Base-by-base conservation (phyloP, 2,888 invertebrate species). In the Plusia festucae region DNA sequence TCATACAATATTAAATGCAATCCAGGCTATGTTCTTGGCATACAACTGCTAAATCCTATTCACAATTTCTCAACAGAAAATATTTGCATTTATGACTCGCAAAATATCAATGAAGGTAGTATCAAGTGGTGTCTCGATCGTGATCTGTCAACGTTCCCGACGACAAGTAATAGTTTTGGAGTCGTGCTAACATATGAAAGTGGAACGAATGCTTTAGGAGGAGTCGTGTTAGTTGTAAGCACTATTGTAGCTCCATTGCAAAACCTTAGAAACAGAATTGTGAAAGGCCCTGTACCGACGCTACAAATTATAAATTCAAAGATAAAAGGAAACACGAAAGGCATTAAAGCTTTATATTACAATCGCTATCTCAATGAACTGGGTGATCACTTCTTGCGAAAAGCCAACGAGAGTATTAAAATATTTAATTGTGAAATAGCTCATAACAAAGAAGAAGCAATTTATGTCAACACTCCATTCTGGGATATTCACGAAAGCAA, bases 41-140 rank as follows among this genome's bases (percentile, higher is more conserved):
- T 99, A 53, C 98, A 99, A 89, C 96, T 99, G 16, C 91, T 99
- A 5, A 99, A 99, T 92, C 98, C 99, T 0, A 97, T 98, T 67
- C 97, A 98, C 80, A 98, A 98, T 86, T 96, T 97, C 68, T 98
- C 98, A 60, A 97, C 98, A 0, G 99, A 99, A 93, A 96, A 96
- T 78, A 97, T 99, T 65, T 95, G 96, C 46, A 96, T 99, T 59
- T 96, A 97, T 75, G 98, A 98, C 88, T 97, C 97, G 0, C 96
- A 97, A 81, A 96, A 96, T 58, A 96, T 96, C 59, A 96, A 97
- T 69, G 94, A 95, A 63, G 95, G 95, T 22, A 96, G 97, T 20
- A 96, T 96, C 57, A 90, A 96, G 60, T 99, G 98, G 98, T 96
- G 97, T 78, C 93, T 98, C 0, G 96, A 97, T 79, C 95, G 98